Conservation (phyloP, 1,140 invertebrate species). For the Drosophila arawakana region DNA sequence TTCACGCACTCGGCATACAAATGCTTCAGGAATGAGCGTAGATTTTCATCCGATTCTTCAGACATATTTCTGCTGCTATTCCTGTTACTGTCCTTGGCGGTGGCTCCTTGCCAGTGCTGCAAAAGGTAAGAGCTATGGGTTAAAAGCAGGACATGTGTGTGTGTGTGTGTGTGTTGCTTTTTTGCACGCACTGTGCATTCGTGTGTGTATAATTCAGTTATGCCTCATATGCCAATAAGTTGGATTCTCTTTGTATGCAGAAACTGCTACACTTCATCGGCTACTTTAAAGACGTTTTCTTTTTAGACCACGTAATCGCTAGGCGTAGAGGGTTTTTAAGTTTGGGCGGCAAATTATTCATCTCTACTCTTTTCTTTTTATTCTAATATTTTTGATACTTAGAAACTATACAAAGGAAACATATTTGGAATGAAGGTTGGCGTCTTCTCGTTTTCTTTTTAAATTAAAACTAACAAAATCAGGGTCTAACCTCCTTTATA, state of each 20-base stretch:
- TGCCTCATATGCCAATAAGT: conserved; percentile 15
- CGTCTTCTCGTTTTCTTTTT: no score
- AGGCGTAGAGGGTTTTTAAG: no score
- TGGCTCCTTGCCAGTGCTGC: conserved; percentile 3
- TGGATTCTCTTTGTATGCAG: neutral
- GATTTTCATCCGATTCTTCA: conserved; percentile 57
- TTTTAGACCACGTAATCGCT: neutral
- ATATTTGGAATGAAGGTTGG: no score
- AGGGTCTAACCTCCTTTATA: no score
- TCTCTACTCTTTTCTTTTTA: no score
- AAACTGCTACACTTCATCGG: neutral
- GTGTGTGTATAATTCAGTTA: conserved; percentile 24
- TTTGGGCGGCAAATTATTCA: no score
- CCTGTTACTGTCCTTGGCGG: neutral
- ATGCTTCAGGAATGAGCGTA: conserved; percentile 67
- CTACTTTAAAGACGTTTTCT: neutral
- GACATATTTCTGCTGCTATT: neutral
- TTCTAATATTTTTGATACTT: no score
- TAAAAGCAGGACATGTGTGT: neutral
- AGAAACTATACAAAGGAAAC: no score
- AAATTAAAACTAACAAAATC: no score
- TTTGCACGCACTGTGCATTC: neutral
- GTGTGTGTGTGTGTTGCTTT: neutral
- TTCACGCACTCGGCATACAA: conserved; percentile 73
- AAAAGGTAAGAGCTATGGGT: conserved; percentile 1